These are phyloP conservation scores for Leptinotarsa texana DNA, from an alignment of 1,140 invertebrate genomes.

Conservation along the genomic window DNA sequence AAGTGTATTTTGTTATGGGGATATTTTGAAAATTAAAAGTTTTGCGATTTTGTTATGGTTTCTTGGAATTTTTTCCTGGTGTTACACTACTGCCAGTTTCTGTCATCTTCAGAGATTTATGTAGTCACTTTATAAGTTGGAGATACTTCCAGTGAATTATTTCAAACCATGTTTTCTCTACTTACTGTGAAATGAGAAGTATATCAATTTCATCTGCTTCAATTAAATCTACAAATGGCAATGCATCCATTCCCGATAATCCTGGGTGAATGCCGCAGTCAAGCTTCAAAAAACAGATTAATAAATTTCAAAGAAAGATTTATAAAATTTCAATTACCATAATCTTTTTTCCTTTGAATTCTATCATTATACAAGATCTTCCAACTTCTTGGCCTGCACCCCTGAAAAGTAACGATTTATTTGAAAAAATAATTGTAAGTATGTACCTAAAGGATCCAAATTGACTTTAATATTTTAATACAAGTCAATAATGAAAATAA, in stretches of 20 bases:
- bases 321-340: slow-evolving; percentile 67
- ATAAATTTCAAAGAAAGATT: background rate
- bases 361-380: slow-evolving; percentile 95
- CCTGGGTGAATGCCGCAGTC: slow-evolving; percentile 99
- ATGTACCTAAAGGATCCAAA: no score
- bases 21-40: no score
- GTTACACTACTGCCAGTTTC: no score
- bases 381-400: slow-evolving; percentile 99
- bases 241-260: slow-evolving; percentile 92
- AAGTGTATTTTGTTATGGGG: no score
- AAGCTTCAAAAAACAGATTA: slow-evolving; percentile 62
- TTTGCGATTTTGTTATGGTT: no score
- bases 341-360: slow-evolving; percentile 99
- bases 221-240: slow-evolving; percentile 97
- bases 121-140: no score
- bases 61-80: no score
- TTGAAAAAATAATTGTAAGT: no score
- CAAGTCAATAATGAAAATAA: no score
- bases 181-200: slow-evolving; percentile 93
- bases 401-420: slow-evolving; percentile 58
- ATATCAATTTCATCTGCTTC: slow-evolving; percentile 98
- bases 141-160: no score
- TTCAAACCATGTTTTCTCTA: slow-evolving; percentile 37
- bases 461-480: no score
- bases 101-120: no score